These are phyloP conservation scores for Micronycteris hirsuta DNA, from an alignment of 2,113 vertebrate species.

Conservation along the genomic window DNA sequence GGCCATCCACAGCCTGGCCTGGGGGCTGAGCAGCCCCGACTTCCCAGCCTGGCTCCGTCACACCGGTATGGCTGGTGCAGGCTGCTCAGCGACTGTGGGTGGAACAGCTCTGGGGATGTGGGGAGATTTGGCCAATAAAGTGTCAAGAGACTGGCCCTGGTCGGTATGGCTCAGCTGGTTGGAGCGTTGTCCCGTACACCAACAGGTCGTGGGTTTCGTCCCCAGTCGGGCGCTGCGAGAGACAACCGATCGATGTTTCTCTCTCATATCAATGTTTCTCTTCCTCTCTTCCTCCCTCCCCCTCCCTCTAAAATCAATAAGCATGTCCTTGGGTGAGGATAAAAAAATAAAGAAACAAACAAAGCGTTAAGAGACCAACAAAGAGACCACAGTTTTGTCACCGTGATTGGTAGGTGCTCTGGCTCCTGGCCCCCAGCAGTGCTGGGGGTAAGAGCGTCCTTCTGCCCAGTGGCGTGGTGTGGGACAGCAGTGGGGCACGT, in stretches of 20 bases:
- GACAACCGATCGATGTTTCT: too few species aligned
- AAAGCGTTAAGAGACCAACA: not conserved
- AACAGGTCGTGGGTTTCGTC: too few species aligned
- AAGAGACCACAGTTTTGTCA: not conserved
- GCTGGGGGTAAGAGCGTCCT: not conserved
- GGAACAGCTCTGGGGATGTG: not conserved
- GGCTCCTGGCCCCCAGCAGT: not conserved
- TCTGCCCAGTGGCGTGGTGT: not conserved
- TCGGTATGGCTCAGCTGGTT: too few species aligned
- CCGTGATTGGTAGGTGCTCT: not conserved
- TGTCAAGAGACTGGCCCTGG: not conserved
- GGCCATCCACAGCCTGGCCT: not conserved
- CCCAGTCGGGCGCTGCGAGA: too few species aligned
- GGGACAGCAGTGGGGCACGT: not conserved
- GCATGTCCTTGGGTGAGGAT: too few species aligned
- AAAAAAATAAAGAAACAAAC: too few species aligned
- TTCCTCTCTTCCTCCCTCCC: too few species aligned
- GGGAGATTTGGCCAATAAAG: constrained; percentile 13
- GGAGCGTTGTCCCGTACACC: too few species aligned
- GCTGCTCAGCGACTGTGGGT: not conserved
- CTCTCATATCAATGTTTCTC: too few species aligned
- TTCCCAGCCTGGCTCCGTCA: not conserved
- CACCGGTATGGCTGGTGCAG: not conserved
- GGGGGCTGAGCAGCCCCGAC: not conserved
- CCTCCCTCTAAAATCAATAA: too few species aligned